Evolutionary conservation across 2,797 vertebrate species (phyloP), one percentile per base, ranked within the genome.

Genomic region (Falco rusticolus): DNA sequence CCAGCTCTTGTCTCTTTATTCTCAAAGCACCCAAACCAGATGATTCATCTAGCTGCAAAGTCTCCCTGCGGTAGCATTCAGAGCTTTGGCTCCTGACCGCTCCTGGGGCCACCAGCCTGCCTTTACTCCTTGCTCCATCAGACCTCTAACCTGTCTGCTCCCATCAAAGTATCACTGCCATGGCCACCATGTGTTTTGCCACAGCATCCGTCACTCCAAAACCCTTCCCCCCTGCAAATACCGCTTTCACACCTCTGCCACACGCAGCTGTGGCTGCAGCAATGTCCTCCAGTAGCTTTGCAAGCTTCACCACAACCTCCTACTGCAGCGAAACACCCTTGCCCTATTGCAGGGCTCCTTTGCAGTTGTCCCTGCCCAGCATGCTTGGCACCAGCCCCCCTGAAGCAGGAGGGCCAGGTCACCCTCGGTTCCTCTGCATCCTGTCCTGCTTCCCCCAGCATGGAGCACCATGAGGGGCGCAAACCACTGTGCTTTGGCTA

Each of bases 391-490:
- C 10, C 39, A 59, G 45, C 6, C 3, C 5, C 71, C 16, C n/a
- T 0, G 5, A 54, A 54, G 50, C 20, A 33, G 51, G 10, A 79
- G 13, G 10, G 12, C 5, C 10, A 68, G 60, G 9, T 89, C 39
- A 41, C 8, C 8, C 25, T 45, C 47, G 33, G 31, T 28, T 75
- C 3, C 14, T 11, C 20, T 0, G 1, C 5, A 16, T 54, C 21
- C 41, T 16, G 25, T 53, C 20, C 41, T 7, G 7, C 53, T 21
- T 56, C 3, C 9, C 17, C 8, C 6, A 25, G 13, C 6, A 2
- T 3, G 1, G 10, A 69, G n/a, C 54, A 11, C 3, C 10, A 3
- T 0, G 0, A 75, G 13, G 57, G n/a, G 10, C n/a, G 10, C 1
- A 14, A 57, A 60, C 3, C 34, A 28, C 17, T 0, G 0, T 3